Conservation (phyloP, 2,797 vertebrate genomes). For the Yasuhikotakia modesta region DNA sequence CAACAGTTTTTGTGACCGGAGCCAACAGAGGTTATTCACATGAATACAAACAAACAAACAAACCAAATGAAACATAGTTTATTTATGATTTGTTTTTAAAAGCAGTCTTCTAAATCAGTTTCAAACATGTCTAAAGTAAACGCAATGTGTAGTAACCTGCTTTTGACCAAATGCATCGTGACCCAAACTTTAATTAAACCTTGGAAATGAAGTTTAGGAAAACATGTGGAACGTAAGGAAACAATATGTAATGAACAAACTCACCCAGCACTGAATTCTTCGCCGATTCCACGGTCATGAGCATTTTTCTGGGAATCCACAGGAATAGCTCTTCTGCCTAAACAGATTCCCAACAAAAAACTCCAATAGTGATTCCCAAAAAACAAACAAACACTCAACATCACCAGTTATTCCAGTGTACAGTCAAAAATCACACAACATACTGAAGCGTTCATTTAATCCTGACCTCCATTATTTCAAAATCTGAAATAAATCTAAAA, state of each 20-base stretch:
- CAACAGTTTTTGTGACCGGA: no score
- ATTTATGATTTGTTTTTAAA: not conserved
- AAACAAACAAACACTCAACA: not conserved
- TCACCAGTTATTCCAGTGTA: not conserved
- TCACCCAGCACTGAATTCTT: slow-evolving; percentile 93
- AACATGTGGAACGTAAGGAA: no score
- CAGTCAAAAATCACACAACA: not conserved
- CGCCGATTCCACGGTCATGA: slow-evolving; percentile 96
- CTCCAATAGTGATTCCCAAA: no score
- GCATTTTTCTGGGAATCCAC: slow-evolving; percentile 94
- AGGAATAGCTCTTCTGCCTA: slow-evolving; percentile 97
- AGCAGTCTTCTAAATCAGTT: not conserved
- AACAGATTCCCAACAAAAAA: not conserved
- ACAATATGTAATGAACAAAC: slow-evolving; percentile 45
- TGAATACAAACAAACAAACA: no score
- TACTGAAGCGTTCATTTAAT: not conserved
- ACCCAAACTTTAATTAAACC: no score
- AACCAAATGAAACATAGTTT: no score
- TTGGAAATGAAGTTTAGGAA: no score
- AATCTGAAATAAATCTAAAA: not conserved
- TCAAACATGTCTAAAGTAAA: not conserved
- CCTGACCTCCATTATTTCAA: not conserved
- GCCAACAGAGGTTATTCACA: no score
- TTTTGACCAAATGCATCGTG: no score
- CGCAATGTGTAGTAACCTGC: no score